A percentile compares a stretch with the other conserved stretches of the same genome.
phyloP scores from a whole-genome alignment of 2,113 vertebrate species.

The Tapirus terrestris region DNA sequence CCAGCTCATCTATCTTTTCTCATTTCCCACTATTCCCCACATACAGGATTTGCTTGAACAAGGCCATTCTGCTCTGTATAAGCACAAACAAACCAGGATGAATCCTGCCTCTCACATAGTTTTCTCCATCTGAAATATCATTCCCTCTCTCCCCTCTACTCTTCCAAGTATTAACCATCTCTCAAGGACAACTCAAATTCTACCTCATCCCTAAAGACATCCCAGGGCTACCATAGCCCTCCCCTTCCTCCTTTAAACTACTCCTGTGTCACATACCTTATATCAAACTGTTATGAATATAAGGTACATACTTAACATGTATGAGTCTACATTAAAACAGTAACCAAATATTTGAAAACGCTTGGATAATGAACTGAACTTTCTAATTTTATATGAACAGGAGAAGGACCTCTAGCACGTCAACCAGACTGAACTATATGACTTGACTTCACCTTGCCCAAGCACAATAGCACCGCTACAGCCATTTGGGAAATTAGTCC shows the following conservation, averaged over 20 bases:
- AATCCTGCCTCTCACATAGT: not conserved
- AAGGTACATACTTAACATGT: not conserved
- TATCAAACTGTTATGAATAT: not conserved
- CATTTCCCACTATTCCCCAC: not conserved
- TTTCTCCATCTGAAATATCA: not conserved
- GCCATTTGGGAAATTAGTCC: not conserved
- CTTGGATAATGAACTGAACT: not conserved
- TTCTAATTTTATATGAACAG: not conserved
- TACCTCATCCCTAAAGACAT: not conserved
- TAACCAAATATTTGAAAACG: not conserved
- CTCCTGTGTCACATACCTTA: not conserved
- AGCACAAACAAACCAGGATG: not conserved
- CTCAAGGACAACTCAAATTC: not conserved
- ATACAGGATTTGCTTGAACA: not conserved
- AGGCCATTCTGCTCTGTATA: not conserved
- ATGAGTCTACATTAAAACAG: not conserved
- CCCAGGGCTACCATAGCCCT: not conserved
- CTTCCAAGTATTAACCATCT: not conserved
- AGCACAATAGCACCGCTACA: not conserved
- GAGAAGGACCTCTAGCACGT: not conserved
- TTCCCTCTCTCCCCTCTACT: not conserved
- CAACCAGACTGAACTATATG: not conserved
- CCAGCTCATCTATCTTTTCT: not conserved
- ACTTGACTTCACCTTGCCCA: not conserved
- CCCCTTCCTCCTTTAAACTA: not conserved